A percentile compares a stretch with the other conserved stretches of the same genome.
phyloP scores from a whole-genome alignment of 2,888 invertebrate species.

The Drepana falcataria region DNA sequence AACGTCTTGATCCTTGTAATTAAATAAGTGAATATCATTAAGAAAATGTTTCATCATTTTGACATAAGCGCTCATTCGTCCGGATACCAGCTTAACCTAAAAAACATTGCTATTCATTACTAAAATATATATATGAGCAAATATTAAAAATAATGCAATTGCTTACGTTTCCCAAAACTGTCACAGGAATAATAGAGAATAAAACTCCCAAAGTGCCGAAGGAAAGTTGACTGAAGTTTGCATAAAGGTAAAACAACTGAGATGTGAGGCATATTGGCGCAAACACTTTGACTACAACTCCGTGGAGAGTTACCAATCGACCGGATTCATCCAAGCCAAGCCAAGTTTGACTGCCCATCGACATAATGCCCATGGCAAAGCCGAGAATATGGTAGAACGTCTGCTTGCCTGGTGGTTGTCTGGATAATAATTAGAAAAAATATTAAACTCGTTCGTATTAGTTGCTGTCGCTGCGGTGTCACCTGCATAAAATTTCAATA shows the following conservation, averaged over 20 bases:
- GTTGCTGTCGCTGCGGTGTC: no score
- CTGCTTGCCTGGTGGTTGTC: slow-evolving; percentile 10
- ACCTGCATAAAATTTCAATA: no score
- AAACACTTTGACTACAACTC: neutral
- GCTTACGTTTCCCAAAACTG: slow-evolving; percentile 14
- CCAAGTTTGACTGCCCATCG: slow-evolving; percentile 6
- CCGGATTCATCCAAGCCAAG: slow-evolving; percentile 10
- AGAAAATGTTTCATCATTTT: slow-evolving; percentile 10
- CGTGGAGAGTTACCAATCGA: slow-evolving; percentile 3
- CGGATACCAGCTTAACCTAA: slow-evolving; percentile 13
- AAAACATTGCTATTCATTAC: neutral
- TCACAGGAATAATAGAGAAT: slow-evolving; percentile 11
- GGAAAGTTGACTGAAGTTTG: slow-evolving; percentile 7
- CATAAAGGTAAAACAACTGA: slow-evolving; percentile 11
- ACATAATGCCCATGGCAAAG: slow-evolving; percentile 5
- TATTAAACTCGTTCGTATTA: no score
- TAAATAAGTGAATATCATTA: slow-evolving; percentile 14
- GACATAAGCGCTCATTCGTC: slow-evolving; percentile 8
- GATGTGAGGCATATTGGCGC: slow-evolving; percentile 7
- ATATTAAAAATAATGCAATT: neutral
- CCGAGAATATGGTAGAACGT: slow-evolving; percentile 9
- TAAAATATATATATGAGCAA: neutral
- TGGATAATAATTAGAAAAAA: slow-evolving; percentile 2
- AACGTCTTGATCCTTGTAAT: slow-evolving; percentile 7
- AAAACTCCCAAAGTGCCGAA: slow-evolving; percentile 11